phyloP scores from a whole-genome alignment of 2,888 invertebrate genomes.

The Erannis defoliaria region DNA sequence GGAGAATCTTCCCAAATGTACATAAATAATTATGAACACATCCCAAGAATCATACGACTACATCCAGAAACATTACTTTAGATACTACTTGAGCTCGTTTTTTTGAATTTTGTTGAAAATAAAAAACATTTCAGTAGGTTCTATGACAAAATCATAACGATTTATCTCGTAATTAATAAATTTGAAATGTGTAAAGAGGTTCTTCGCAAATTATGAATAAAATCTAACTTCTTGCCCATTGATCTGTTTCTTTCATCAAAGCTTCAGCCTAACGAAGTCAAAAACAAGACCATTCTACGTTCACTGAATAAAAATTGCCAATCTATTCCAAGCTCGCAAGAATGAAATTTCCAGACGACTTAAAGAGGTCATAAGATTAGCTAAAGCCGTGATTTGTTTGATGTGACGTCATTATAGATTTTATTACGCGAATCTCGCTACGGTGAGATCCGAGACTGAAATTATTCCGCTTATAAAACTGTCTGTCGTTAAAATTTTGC shows the following conservation, averaged over 20 bases:
- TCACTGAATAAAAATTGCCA: conserved; percentile 35
- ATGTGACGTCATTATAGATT: conserved; percentile 56
- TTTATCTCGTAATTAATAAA: too few relatives aligned
- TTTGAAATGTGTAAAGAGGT: too few relatives aligned
- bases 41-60: too few relatives aligned
- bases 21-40: background rate
- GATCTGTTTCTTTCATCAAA: too few relatives aligned
- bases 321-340: conserved; percentile 22
- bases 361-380: conserved; percentile 56
- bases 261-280: conserved; percentile 18
- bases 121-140: too few relatives aligned
- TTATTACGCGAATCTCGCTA: conserved; percentile 52
- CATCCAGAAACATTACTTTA: too few relatives aligned
- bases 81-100: background rate
- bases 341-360: conserved; percentile 43
- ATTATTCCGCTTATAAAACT: conserved; percentile 48
- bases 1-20: background rate
- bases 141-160: too few relatives aligned
- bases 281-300: conserved; percentile 28
- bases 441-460: conserved; percentile 46
- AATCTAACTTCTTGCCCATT: too few relatives aligned
- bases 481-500: conserved; percentile 37
- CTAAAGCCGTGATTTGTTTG: conserved; percentile 56
- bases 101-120: too few relatives aligned
- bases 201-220: too few relatives aligned